Base-by-base conservation (phyloP, 1,140 invertebrate species). In the Arion vulgaris region DNA sequence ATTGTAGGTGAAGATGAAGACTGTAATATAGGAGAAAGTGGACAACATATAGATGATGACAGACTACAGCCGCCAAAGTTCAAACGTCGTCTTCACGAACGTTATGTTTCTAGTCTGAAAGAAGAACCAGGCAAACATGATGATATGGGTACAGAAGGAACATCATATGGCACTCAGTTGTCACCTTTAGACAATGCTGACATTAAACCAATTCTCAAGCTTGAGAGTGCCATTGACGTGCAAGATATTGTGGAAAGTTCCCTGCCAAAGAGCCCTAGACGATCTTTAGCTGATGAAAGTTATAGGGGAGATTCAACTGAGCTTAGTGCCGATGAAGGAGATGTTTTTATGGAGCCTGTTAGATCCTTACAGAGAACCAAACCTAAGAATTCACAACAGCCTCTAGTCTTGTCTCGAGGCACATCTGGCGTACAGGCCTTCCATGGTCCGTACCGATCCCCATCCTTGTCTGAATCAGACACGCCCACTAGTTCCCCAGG, bases 321-420 rank as follows among this genome's bases (percentile, higher is more conserved):
- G 23, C 38, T 83, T 15, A 86, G 84, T 51, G 80, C 83, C 28
- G 85, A 86, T 75, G 86, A 87, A 80, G 83, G 84, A 23, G 86
- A 87, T 75, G 86, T 87, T 5, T 87, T 87, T 72, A 85, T 86
- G 85, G 82, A 86, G 53, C 80, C 86, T 36, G 69, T 80, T 38
- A 68, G 45, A 39, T 36, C 78, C 49, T 68, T 69, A 36, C 41
- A 66, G 26, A 79, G 82, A 83, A 32, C 71, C 77, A 53, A 81
- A 62, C 34, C 76, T 68, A 77, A 28, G 34, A 77, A 85, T n/a
- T 81, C 84, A 32, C 81, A 86, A 32, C 78, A 86, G 72, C 85
- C 86, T n/a, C 73, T 87, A 28, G 86, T 86, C 68, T 62, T 87
- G 49, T 86, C 85, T 34, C 82, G 83, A 17, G 71, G 80, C n/a